These are phyloP conservation scores for Yponomeuta plumbellus DNA, from an alignment of 2,888 invertebrate genomes.

Conservation along the genomic window DNA sequence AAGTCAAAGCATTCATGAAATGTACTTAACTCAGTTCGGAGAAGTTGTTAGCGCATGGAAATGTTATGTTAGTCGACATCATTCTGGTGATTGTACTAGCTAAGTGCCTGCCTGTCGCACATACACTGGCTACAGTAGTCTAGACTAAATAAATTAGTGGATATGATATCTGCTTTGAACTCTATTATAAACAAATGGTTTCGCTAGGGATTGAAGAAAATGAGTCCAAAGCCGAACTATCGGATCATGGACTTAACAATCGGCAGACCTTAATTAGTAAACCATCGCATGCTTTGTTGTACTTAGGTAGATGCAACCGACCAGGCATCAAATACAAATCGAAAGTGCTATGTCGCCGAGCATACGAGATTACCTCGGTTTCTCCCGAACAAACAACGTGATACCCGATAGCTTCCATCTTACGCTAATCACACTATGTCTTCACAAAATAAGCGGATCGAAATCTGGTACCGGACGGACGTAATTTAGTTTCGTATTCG, in stretches of 20 bases:
- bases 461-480: neutral
- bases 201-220: too few species aligned
- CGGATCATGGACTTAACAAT: too few species aligned
- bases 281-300: too few species aligned
- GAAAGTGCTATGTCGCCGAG: neutral
- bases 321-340: neutral
- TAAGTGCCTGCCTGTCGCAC: neutral
- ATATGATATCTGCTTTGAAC: too few species aligned
- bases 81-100: neutral
- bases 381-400: neutral
- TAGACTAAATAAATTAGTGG: too few species aligned
- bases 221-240: too few species aligned
- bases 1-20: slow-evolving; percentile 13
- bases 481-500: too few species aligned
- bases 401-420: neutral
- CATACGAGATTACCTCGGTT: neutral
- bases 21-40: neutral
- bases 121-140: neutral
- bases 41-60: slow-evolving; percentile 4
- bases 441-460: neutral
- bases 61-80: neutral
- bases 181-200: too few species aligned
- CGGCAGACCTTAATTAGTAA: too few species aligned
- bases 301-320: too few species aligned
- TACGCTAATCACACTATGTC: neutral